These are phyloP conservation scores for Percopsis transmontana DNA, from an alignment of 2,113 vertebrate genomes.

Conservation along the genomic window DNA sequence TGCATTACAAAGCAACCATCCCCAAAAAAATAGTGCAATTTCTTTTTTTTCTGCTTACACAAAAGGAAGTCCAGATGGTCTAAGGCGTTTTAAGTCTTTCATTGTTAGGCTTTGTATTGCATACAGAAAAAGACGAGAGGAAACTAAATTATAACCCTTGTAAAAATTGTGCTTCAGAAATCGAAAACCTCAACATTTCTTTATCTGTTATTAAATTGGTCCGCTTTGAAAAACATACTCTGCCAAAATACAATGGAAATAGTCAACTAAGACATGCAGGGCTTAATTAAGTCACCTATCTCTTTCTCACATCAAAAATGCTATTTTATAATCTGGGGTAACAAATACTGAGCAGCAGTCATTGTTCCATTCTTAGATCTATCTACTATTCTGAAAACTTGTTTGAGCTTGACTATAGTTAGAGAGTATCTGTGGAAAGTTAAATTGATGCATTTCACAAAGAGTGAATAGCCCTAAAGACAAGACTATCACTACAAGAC, in stretches of 20 bases:
- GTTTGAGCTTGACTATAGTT: background rate
- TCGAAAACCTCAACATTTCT: constrained; percentile 65
- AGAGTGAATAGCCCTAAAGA: constrained; percentile 71
- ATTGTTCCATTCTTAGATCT: background rate
- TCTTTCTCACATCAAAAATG: constrained; percentile 16
- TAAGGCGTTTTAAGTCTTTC: constrained; percentile 78
- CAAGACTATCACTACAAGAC: constrained; percentile 74
- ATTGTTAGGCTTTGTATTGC: constrained; percentile 80
- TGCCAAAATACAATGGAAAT: constrained; percentile 61
- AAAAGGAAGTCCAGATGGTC: constrained; percentile 79
- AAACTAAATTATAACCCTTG: constrained; percentile 70
- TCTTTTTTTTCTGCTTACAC: constrained; percentile 69
- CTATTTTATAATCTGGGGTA: constrained; percentile 35
- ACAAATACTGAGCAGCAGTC: constrained; percentile 12
- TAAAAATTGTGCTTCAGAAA: constrained; percentile 83
- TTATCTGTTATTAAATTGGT: constrained; percentile 74
- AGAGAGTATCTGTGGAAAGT: constrained; percentile 33
- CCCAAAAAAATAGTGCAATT: constrained; percentile 77
- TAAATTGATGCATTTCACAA: constrained; percentile 29
- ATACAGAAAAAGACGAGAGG: constrained; percentile 79
- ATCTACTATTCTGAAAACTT: constrained; percentile 21
- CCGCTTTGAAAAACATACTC: constrained; percentile 70
- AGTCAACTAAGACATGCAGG: constrained; percentile 65
- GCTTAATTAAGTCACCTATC: constrained; percentile 48
- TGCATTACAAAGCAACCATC: constrained; percentile 82